These are phyloP conservation scores for Pemphigus obesinymphae DNA, from an alignment of 1,140 invertebrate genomes.

Conservation along the genomic window DNA sequence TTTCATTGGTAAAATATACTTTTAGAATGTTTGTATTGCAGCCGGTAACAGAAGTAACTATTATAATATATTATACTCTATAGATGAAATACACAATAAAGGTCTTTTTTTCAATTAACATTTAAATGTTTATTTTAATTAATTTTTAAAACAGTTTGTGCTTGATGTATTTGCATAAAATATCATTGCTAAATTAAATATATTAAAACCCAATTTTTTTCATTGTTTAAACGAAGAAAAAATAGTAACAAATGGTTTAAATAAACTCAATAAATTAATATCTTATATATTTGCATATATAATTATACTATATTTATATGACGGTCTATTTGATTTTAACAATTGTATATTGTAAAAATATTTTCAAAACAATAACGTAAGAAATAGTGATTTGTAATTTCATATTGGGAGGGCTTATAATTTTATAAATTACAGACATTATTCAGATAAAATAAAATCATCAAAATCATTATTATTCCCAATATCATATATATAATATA, in stretches of 20 bases:
- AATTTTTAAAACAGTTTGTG: background rate
- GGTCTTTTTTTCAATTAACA: background rate
- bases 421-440: too few relatives aligned
- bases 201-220: background rate
- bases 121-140: background rate
- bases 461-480: too few relatives aligned
- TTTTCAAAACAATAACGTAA: too few relatives aligned
- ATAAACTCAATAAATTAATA: background rate
- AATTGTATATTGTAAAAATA: too few relatives aligned
- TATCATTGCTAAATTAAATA: background rate
- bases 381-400: too few relatives aligned
- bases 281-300: background rate
- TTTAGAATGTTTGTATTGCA: background rate
- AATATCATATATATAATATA: too few relatives aligned
- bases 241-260: background rate
- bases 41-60: background rate
- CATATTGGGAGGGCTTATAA: too few relatives aligned
- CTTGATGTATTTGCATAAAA: background rate
- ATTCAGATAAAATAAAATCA: too few relatives aligned
- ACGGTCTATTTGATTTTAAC: too few relatives aligned
- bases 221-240: background rate
- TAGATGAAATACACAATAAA: background rate
- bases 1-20: background rate
- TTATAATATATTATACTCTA: too few relatives aligned
- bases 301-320: too few relatives aligned